Evolutionary conservation across 2,888 invertebrate genomes (phyloP).

Genomic region (Polyommatus iphigenia): DNA sequence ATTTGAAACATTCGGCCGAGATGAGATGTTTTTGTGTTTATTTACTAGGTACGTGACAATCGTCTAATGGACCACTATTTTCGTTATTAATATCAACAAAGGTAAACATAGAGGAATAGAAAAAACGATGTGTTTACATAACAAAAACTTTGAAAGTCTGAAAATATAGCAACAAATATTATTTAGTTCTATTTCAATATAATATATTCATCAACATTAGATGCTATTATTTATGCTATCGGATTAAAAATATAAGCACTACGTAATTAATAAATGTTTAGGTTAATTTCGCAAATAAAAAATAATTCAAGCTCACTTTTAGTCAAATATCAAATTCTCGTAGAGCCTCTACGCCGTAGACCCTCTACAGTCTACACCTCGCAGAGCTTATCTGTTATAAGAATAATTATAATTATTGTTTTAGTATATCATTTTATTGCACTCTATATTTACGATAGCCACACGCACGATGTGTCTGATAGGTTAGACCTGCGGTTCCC

Average conservation of each 20-base stretch:
- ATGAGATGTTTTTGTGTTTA: conserved; percentile 23
- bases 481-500: too few relatives aligned
- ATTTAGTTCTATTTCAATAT: not conserved
- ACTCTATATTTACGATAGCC: too few relatives aligned
- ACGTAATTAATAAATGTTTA: too few relatives aligned
- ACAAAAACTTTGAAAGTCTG: too few relatives aligned
- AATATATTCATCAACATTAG: not conserved
- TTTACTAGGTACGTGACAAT: conserved; percentile 5
- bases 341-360: not conserved
- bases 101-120: not conserved
- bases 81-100: conserved; percentile 5
- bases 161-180: too few relatives aligned
- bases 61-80: not conserved
- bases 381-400: not conserved
- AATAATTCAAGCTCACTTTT: not conserved
- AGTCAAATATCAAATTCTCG: not conserved
- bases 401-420: not conserved
- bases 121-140: not conserved
- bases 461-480: too few relatives aligned
- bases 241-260: too few relatives aligned
- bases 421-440: too few relatives aligned
- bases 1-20: conserved; percentile 24
- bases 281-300: not conserved
- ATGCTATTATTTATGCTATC: too few relatives aligned
- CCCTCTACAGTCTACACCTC: not conserved